phyloP scores from a whole-genome alignment of 1,140 invertebrate species.

The Orussus abietinus region DNA sequence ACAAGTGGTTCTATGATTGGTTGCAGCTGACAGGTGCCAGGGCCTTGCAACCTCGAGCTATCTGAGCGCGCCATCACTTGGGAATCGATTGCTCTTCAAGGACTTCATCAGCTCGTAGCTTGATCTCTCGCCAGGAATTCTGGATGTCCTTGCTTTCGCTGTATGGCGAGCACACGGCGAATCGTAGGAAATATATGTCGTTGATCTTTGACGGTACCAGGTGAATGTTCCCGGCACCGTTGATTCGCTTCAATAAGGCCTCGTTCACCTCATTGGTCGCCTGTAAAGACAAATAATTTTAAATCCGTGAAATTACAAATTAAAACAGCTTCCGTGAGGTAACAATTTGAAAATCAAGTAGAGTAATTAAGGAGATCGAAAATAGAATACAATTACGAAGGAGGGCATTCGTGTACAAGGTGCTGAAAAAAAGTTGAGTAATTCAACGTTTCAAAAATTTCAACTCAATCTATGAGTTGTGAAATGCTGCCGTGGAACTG shows the following conservation, averaged over 20 bases:
- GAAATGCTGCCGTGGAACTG: too few species aligned
- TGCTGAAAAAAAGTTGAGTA: too few species aligned
- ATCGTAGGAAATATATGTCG: constrained; percentile 80
- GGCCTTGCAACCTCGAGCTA: constrained; percentile 41
- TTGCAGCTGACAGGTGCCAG: constrained; percentile 44
- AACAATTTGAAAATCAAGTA: too few species aligned
- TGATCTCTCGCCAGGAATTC: constrained; percentile 83
- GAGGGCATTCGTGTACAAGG: too few species aligned
- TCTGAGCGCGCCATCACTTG: constrained; percentile 51
- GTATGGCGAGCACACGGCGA: constrained; percentile 86
- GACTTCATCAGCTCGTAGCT: constrained; percentile 65
- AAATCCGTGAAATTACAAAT: too few species aligned
- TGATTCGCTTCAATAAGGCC: constrained; percentile 77
- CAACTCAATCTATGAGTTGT: too few species aligned
- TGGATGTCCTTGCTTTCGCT: constrained; percentile 80
- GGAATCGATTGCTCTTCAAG: constrained; percentile 50
- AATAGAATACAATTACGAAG: too few species aligned
- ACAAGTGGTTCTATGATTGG: constrained; percentile 36
- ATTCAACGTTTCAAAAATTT: too few species aligned
- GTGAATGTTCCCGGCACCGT: constrained; percentile 89
- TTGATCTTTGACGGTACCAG: constrained; percentile 88
- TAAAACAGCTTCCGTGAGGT: too few species aligned
- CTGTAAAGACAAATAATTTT: constrained; percentile 48
- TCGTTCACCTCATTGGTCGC: constrained; percentile 83
- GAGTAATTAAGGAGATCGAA: too few species aligned